These are phyloP conservation scores for Spinibarbus caldwelli DNA, from an alignment of 2,797 vertebrate genomes.

Conservation along the genomic window DNA sequence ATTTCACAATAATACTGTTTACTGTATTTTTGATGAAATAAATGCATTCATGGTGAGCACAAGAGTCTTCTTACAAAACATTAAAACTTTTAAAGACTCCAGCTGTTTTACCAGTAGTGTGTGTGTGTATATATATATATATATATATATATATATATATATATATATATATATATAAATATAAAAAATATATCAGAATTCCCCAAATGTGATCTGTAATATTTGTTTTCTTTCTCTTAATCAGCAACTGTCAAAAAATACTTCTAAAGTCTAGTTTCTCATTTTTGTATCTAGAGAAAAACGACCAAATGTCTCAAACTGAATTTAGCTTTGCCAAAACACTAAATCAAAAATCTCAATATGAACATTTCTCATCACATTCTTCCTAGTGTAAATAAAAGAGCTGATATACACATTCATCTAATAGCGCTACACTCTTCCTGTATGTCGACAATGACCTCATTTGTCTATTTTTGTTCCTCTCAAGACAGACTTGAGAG, in stretches of 20 bases:
- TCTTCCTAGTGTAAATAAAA: not conserved
- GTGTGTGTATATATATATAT: too few species aligned
- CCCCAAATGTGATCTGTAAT: not conserved
- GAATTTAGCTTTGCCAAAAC: not conserved
- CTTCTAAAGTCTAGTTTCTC: not conserved
- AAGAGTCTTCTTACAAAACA: not conserved
- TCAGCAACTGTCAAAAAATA: not conserved
- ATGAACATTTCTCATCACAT: not conserved
- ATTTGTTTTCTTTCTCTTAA: not conserved
- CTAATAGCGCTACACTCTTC: not conserved
- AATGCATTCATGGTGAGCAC: not conserved
- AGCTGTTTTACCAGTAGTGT: not conserved
- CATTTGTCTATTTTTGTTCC: not conserved
- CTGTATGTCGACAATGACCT: not conserved
- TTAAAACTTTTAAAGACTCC: not conserved
- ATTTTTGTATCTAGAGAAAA: not conserved
- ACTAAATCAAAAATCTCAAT: not conserved
- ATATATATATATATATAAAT: not conserved
- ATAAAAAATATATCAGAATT: too few species aligned
- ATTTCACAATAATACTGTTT: not conserved
- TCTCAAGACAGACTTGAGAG: not conserved
- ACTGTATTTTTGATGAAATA: not conserved
- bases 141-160: not conserved
- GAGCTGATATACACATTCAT: not conserved
- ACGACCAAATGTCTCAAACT: not conserved